These are phyloP conservation scores for Dione vanillae DNA, from an alignment of 2,888 invertebrate genomes.

Conservation along the genomic window DNA sequence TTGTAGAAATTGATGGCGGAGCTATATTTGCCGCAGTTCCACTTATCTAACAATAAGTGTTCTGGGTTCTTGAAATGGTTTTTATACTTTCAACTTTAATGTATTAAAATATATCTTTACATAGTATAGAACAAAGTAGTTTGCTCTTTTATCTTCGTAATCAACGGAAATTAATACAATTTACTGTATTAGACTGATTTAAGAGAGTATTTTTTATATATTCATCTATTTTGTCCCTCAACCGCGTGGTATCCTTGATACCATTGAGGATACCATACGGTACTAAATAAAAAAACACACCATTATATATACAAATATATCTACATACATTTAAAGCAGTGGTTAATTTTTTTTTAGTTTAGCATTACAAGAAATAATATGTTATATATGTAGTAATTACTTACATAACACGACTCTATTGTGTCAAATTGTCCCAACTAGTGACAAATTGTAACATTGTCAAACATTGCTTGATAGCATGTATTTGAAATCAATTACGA, in stretches of 20 bases:
- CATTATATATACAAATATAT: too few species aligned
- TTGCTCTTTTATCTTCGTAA: too few species aligned
- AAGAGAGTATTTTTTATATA: too few species aligned
- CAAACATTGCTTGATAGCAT: neutral
- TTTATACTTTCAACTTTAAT: neutral
- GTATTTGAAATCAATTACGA: neutral
- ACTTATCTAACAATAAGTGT: neutral
- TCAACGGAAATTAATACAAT: too few species aligned
- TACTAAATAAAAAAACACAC: too few species aligned
- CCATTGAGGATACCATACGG: too few species aligned
- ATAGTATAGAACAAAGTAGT: neutral
- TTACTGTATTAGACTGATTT: too few species aligned
- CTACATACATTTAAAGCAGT: neutral
- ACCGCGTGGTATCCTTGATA: too few species aligned
- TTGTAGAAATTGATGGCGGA: neutral
- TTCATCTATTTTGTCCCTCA: too few species aligned
- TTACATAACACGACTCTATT: neutral
- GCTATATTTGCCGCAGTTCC: constrained; percentile 1
- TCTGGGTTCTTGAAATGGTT: neutral
- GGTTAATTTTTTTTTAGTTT: too few species aligned
- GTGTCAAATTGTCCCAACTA: neutral
- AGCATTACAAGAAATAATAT: neutral
- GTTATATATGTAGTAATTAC: constrained; percentile 1
- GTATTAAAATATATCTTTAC: neutral
- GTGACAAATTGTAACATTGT: constrained; percentile 18